Evolutionary conservation across 1,140 invertebrate genomes (phyloP), one percentile per base, ranked within the genome.

Genomic region (Colletes gigas): DNA sequence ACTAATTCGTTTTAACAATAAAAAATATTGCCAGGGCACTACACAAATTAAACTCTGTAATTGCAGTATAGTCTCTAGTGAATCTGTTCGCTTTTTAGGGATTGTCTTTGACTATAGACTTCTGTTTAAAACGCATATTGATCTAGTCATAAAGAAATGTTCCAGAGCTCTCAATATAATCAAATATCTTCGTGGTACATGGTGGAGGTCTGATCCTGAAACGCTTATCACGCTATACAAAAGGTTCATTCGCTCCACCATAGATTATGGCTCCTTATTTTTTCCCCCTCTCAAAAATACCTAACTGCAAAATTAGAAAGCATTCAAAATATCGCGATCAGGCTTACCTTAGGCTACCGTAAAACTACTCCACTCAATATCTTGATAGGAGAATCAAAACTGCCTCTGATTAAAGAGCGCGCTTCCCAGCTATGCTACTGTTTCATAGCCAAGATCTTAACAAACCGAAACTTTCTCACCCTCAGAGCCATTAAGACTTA

Each of bases 311-410:
- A 19, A 66, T 6, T 12, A 44, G 55, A 52, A 55, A 54, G 14
- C 19, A 54, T 54, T 54, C 17, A 41, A 57, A 47, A 59, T 55
- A 30, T 15, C 4, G 15, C 19, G 9, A 30, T 30, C 30, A 60
- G 19, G 17, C 8, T n/a, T n/a, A 3, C 19, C 7, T 60, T 60
- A 60, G 59, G 59, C 39, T 59, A 79, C 9, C 59, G 12, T 60
- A 72, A n/a, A 57, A 59, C 15, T 39, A 74, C 65, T 21, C 9
- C 68, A 50, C 5, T 3, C 54, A 17, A 54, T 12, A 78, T 55
- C 12, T n/a, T 30, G 15, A 19, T 60, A 60, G 59, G 15, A 60
- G 19, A 60, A 60, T 60, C 21, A 6, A 60, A 60, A 12, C 21
- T 21, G 19, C 3, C 17, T 9, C 10, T n/a, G 6, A 60, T 60